phyloP scores from a whole-genome alignment of 2,113 vertebrate genomes.

The Tachuris rubrigastra region DNA sequence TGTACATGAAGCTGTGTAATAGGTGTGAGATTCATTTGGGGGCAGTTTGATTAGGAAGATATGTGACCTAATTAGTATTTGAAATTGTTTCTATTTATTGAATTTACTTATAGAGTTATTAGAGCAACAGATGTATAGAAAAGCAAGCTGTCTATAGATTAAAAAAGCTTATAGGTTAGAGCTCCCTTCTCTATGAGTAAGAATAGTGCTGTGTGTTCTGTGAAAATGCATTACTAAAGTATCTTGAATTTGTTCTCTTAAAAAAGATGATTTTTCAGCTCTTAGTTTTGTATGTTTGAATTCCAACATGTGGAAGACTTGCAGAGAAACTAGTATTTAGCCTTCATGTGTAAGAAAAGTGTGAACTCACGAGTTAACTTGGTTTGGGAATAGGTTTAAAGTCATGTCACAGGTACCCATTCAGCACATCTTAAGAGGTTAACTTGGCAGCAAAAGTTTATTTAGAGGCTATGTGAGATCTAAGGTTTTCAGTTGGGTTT shows the following conservation, averaged over 20 bases:
- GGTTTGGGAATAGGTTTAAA: background rate
- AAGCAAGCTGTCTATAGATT: background rate
- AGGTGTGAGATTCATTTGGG: background rate
- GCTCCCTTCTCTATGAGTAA: background rate
- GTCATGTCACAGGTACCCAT: background rate
- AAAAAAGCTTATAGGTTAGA: background rate
- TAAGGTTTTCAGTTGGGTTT: background rate
- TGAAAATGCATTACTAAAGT: background rate
- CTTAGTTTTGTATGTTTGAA: background rate
- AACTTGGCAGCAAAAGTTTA: background rate
- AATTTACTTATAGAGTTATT: background rate
- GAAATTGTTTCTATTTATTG: background rate
- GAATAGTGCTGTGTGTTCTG: background rate
- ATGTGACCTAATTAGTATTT: background rate
- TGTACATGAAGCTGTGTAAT: background rate
- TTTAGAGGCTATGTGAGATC: background rate
- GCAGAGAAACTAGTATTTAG: background rate
- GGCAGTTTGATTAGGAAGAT: background rate
- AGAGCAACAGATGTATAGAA: background rate
- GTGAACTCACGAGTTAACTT: background rate
- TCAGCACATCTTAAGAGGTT: background rate
- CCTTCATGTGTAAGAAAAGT: background rate
- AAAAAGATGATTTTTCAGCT: background rate
- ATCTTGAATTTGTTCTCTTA: background rate
- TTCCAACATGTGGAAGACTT: background rate